A percentile compares a stretch with the other conserved stretches of the same genome.
These are phyloP conservation scores for Trichechus manatus DNA, from an alignment of 2,113 vertebrate species.

Conservation along the genomic window DNA sequence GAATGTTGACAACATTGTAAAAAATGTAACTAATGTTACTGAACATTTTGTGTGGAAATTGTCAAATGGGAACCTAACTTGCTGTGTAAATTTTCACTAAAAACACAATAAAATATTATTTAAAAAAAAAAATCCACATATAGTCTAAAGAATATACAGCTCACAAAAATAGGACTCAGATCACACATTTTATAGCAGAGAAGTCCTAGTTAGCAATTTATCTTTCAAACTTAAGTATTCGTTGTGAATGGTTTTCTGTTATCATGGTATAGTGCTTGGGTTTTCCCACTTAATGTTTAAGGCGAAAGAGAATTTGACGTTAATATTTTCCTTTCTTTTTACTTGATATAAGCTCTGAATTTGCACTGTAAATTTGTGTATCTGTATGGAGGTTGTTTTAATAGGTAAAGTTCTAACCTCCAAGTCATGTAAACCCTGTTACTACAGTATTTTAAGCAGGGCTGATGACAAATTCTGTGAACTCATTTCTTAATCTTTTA, in stretches of 20 bases:
- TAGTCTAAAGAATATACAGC: constrained; percentile 41
- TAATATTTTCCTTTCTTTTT: constrained; percentile 45
- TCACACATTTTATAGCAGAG: constrained; percentile 30
- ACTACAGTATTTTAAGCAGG: constrained; percentile 42
- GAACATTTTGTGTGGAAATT: too few species aligned
- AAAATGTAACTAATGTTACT: too few species aligned
- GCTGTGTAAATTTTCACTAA: too few species aligned
- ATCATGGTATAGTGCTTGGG: background rate
- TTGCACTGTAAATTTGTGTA: constrained; percentile 27
- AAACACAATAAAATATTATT: background rate
- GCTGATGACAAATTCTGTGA: constrained; percentile 35
- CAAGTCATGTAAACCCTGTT: background rate
- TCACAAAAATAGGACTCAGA: background rate
- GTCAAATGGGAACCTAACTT: too few species aligned
- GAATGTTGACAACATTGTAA: too few species aligned
- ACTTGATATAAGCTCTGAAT: constrained; percentile 41
- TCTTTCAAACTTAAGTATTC: constrained; percentile 28
- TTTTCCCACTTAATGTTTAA: constrained; percentile 37
- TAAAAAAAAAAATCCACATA: background rate
- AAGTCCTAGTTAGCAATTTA: constrained; percentile 19
- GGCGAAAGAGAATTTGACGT: constrained; percentile 55
- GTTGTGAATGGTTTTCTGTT: constrained; percentile 40
- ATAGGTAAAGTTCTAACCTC: constrained; percentile 5
- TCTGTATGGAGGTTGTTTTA: constrained; percentile 48
- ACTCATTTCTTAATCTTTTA: constrained; percentile 50